These are phyloP conservation scores for Luehdorfia chinensis DNA, from an alignment of 1,140 invertebrate species.

Conservation along the genomic window DNA sequence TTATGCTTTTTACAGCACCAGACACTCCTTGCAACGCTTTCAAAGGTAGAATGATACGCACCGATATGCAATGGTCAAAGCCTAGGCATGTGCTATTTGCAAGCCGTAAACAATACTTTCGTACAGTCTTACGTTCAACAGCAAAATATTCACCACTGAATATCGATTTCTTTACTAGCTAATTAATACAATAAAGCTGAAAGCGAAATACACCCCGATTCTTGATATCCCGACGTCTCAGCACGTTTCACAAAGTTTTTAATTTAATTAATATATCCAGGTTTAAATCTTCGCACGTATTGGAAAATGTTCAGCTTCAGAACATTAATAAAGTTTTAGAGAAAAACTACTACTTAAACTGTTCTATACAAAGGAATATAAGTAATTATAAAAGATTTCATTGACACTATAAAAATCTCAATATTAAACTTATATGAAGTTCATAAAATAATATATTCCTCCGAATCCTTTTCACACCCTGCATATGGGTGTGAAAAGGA, in stretches of 20 bases:
- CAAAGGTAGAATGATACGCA: conserved; percentile 50
- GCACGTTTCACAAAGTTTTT: conserved; percentile 31
- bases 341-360: no score
- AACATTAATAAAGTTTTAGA: no score
- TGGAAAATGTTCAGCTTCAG: conserved; percentile 21
- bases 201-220: not conserved
- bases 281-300: conserved; percentile 32
- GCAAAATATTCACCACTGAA: not conserved
- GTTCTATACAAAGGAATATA: no score
- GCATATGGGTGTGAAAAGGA: not conserved
- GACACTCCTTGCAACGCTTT: conserved; percentile 43
- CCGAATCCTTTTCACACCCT: no score
- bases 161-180: no score
- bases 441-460: no score
- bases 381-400: no score
- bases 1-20: conserved; percentile 52
- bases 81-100: conserved; percentile 27
- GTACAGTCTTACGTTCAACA: conserved; percentile 26
- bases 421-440: no score
- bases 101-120: conserved; percentile 34
- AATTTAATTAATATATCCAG: conserved; percentile 36
- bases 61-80: conserved; percentile 35
- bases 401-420: no score
- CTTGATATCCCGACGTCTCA: conserved; percentile 19
- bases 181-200: not conserved